Conservation (phyloP, 2,113 vertebrate species). For the Puffinus mauretanicus region DNA sequence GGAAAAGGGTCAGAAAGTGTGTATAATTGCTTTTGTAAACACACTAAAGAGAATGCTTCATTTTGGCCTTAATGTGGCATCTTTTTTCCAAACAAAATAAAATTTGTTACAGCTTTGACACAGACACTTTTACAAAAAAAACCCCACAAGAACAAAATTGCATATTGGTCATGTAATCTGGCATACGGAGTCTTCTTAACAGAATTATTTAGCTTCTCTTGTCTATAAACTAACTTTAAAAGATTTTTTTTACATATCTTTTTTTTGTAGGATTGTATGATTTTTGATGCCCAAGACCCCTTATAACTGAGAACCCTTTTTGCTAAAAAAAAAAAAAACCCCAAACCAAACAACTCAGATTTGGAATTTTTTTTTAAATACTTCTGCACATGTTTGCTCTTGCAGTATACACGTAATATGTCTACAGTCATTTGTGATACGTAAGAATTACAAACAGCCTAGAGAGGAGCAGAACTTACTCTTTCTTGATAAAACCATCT, state of each 20-base stretch:
- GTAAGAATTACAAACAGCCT: fast-evolving
- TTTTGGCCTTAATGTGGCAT: background rate
- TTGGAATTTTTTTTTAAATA: background rate
- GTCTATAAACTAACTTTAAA: background rate
- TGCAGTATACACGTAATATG: background rate
- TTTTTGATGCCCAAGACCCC: background rate
- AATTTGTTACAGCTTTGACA: background rate
- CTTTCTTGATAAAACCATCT: background rate
- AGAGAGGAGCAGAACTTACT: background rate
- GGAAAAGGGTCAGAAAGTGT: background rate
- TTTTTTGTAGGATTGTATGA: background rate
- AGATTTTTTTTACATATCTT: fast-evolving
- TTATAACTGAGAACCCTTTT: background rate
- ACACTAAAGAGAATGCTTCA: background rate
- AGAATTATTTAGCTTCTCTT: background rate
- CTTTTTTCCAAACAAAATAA: background rate
- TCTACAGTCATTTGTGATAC: background rate
- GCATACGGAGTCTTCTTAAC: background rate
- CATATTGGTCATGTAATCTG: background rate
- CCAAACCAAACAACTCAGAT: no score
- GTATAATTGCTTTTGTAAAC: background rate
- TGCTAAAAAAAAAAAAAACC: background rate
- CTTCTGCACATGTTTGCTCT: background rate
- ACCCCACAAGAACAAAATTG: background rate
- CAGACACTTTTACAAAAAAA: background rate